Conservation (phyloP, 1,140 invertebrate species). For the Bombus cullumanus region DNA sequence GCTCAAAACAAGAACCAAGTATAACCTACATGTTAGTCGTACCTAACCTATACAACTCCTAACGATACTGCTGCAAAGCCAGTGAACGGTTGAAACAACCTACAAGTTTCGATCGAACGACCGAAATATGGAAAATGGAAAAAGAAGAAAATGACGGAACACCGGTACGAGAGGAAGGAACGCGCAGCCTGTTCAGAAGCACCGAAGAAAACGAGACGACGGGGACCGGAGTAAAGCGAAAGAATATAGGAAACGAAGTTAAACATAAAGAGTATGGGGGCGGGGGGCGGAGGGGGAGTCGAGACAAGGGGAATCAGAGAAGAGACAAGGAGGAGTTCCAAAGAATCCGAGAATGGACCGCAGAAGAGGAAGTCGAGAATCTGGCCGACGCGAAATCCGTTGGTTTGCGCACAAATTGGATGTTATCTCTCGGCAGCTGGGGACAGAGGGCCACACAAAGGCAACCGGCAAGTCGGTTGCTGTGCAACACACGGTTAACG, state of each 20-base stretch:
- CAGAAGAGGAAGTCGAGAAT: constrained; percentile 58
- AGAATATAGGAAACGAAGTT: constrained; percentile 23
- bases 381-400: constrained; percentile 73
- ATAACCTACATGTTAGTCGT: no score
- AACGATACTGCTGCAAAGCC: neutral
- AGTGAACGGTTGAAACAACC: neutral
- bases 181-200: neutral
- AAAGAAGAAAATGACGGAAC: neutral
- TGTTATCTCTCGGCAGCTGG: constrained; percentile 80
- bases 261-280: constrained; percentile 9
- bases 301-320: neutral
- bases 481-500: neutral
- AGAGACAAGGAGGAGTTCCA: neutral
- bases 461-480: neutral
- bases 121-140: neutral
- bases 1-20: no score
- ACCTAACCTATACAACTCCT: neutral
- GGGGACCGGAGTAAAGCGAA: neutral
- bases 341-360: constrained; percentile 32
- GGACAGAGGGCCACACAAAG: constrained; percentile 70
- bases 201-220: neutral
- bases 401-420: constrained; percentile 80
- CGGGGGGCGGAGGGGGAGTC: no score
- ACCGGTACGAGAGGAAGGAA: no score
- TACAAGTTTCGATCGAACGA: neutral